Conservation (phyloP, 2,113 vertebrate genomes). For the Hippocampus zosterae region DNA sequence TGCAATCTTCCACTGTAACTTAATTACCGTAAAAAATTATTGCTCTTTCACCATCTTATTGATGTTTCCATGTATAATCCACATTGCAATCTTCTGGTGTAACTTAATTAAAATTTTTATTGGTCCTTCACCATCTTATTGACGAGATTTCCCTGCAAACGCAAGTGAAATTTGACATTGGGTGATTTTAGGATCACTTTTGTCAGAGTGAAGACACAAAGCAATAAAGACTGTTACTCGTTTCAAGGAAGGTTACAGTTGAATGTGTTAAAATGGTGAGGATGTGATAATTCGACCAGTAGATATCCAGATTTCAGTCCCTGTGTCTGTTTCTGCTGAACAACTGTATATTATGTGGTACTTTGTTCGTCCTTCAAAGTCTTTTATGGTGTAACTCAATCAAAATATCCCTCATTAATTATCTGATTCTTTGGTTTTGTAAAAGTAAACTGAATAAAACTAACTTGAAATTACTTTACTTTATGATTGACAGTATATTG, state of each 20-base stretch:
- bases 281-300: background rate
- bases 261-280: conserved; percentile 3
- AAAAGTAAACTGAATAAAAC: conserved; percentile 48
- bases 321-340: conserved; percentile 30
- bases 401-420: conserved; percentile 12
- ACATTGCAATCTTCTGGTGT: background rate
- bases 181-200: conserved; percentile 5
- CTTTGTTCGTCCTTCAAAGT: conserved; percentile 30
- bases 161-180: background rate
- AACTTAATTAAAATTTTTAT: conserved; percentile 4
- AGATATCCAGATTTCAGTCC: background rate
- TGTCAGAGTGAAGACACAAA: background rate
- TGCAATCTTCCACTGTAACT: conserved; percentile 1
- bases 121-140: background rate
- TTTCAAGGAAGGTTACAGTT: background rate
- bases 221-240: conserved; percentile 6
- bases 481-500: background rate
- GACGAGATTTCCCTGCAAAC: background rate
- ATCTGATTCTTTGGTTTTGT: conserved; percentile 38
- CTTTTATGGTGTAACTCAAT: conserved; percentile 30
- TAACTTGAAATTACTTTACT: conserved; percentile 10
- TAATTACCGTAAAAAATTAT: background rate
- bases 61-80: background rate
- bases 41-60: background rate
- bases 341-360: conserved; percentile 31